phyloP scores from a whole-genome alignment of 2,113 vertebrate genomes.

The Silurus meridionalis region DNA sequence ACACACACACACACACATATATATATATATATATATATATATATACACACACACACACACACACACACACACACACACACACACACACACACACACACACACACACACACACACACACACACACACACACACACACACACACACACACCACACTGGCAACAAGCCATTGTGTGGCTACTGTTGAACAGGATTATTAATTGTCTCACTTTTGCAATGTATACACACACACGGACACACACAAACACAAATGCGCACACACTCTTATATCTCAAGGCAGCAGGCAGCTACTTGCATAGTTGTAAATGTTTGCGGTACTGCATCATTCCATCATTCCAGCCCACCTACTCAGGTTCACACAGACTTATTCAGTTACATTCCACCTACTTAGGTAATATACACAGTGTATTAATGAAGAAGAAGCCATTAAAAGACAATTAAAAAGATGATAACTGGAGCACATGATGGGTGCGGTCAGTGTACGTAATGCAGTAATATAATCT shows the following conservation, averaged over 20 bases:
- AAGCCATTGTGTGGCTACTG: not conserved
- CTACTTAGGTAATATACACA: not conserved
- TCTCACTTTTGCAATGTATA: too few relatives aligned
- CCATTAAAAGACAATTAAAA: conserved; percentile 18
- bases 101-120: conserved; percentile 8
- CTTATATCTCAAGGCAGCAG: conserved; percentile 23
- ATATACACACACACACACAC: not conserved
- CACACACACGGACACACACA: not conserved
- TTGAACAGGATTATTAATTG: conserved; percentile 25
- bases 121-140: conserved; percentile 23
- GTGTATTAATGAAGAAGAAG: not conserved
- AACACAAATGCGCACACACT: not conserved
- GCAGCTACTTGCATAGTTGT: not conserved
- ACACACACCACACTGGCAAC: conserved; percentile 11
- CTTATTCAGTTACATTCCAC: not conserved
- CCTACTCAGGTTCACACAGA: not conserved
- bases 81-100: conserved; percentile 16
- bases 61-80: conserved; percentile 27
- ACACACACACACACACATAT: not conserved
- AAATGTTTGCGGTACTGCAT: not conserved
- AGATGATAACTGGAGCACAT: not conserved
- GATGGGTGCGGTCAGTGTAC: conserved; percentile 13
- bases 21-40: too few relatives aligned
- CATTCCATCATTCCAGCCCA: conserved; percentile 4
- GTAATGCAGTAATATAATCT: conserved; percentile 15